Base-by-base conservation (phyloP, 2,113 vertebrate species). In the Bos indicus region DNA sequence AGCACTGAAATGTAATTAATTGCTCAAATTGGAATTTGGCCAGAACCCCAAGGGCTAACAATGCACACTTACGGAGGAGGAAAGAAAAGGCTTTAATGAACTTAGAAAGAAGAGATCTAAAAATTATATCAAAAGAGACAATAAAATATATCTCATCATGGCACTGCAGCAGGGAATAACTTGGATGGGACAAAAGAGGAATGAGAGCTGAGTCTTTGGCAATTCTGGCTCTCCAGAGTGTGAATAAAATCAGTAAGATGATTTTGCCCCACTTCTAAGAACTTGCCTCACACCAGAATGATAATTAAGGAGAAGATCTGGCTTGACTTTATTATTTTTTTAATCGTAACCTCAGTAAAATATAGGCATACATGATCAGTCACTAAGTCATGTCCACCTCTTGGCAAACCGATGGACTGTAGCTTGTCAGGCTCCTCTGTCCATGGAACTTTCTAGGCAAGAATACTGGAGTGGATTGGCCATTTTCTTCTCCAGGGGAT, bases 31-130 rank as follows among this genome's bases (percentile, higher is more conserved):
- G 21, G 83, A 98, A 95, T 86, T 92, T 57, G 43, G 71, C 98
- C 97, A 96, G 94, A 52, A 82, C n/a, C n/a, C 93, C 81, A 97
- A 96, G 96, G 95, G 91, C 84, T 97, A 91, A 94, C 62, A 90
- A 54, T 11, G 59, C 85, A 78, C 16, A 88, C n/a, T 96, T 92
- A 88, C 48, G 43, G 40, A 60, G 74, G 92, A 51, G 57, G 7
- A 4, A 62, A 48, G 28, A 95, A 28, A 95, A 48, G 40, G 60
- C 78, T 97, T 96, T 88, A 77, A 97, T 97, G 85, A 91, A 56
- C 46, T 57, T 91, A 92, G 40, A 93, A 95, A 97, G 57, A 87
- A 59, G 94, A 59, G n/a, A 96, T 88, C 94, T 96, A 57, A 23
- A 14, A 85, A 97, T 96, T 93, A 56, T 90, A 59, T 83, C 92